Conservation (phyloP, 2,113 vertebrate species). For the Hippopotamus amphibius region DNA sequence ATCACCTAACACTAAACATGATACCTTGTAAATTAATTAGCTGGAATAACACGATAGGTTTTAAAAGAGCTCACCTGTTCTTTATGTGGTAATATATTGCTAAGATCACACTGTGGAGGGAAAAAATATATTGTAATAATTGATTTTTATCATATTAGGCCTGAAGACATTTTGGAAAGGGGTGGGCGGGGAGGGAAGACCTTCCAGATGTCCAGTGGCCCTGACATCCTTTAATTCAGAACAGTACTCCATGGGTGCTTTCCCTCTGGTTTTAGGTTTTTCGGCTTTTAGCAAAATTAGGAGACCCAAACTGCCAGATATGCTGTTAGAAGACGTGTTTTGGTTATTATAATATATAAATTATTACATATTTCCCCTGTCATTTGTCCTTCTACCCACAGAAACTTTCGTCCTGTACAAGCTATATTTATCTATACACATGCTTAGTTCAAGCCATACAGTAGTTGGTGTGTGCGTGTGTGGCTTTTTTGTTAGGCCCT, state of each 20-base stretch:
- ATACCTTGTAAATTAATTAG: slow-evolving; percentile 40
- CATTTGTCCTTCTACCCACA: not conserved
- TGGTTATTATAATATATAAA: not conserved
- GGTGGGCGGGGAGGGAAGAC: not conserved
- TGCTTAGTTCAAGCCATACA: not conserved
- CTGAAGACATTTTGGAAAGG: slow-evolving; percentile 32
- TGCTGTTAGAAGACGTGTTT: not conserved
- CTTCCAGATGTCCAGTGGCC: not conserved
- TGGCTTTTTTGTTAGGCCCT: not conserved
- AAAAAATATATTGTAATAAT: slow-evolving; percentile 57
- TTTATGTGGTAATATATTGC: slow-evolving; percentile 94
- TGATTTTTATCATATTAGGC: slow-evolving; percentile 59
- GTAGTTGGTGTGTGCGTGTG: not conserved
- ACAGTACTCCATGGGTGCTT: not conserved
- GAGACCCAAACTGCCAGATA: slow-evolving; percentile 35
- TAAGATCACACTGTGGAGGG: slow-evolving; percentile 89
- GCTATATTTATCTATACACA: not conserved
- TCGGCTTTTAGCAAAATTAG: slow-evolving; percentile 28
- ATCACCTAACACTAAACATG: slow-evolving; percentile 43
- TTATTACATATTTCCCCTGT: not conserved
- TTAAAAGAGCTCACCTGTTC: slow-evolving; percentile 88
- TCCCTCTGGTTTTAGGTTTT: not conserved
- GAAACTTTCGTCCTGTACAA: not conserved
- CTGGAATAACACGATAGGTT: slow-evolving; percentile 55
- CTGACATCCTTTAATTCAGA: not conserved